phyloP scores from a whole-genome alignment of 2,113 vertebrate genomes.

The Microcebus jonahi region DNA sequence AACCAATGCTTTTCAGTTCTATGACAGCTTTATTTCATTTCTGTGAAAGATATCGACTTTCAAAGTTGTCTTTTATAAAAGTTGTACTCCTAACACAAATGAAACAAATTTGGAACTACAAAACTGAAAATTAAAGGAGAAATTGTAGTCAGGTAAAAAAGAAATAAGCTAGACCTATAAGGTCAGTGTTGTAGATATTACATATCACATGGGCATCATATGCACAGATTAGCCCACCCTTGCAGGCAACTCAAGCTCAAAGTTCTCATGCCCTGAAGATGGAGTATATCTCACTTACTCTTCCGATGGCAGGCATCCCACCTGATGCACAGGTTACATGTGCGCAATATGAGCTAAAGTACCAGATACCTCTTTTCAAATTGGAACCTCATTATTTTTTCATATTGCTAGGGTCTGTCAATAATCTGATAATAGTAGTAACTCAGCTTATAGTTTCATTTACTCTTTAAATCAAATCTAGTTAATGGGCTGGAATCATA shows the following conservation, averaged over 20 bases:
- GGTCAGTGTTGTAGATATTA: background rate
- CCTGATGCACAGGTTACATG: background rate
- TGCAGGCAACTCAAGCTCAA: background rate
- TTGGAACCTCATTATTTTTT: background rate
- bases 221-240: background rate
- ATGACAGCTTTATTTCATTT: conserved; percentile 49
- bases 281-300: background rate
- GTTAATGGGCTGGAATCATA: background rate
- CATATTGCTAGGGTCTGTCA: background rate
- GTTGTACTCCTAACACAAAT: conserved; percentile 18
- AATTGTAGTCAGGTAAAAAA: background rate
- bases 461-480: background rate
- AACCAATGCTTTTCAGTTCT: conserved; percentile 7
- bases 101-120: conserved; percentile 19
- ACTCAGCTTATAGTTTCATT: background rate
- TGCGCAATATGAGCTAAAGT: background rate
- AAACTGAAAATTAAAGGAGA: conserved; percentile 49
- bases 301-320: background rate
- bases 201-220: rapidly evolving
- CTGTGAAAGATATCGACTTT: conserved; percentile 46
- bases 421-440: background rate
- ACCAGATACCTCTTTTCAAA: background rate
- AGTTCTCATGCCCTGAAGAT: background rate
- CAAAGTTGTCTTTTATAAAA: conserved; percentile 56
- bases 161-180: background rate